A percentile compares a stretch with the other conserved stretches of the same genome.
Conservation (phyloP, 2,797 vertebrate species). For the Bovichtus diacanthus region DNA sequence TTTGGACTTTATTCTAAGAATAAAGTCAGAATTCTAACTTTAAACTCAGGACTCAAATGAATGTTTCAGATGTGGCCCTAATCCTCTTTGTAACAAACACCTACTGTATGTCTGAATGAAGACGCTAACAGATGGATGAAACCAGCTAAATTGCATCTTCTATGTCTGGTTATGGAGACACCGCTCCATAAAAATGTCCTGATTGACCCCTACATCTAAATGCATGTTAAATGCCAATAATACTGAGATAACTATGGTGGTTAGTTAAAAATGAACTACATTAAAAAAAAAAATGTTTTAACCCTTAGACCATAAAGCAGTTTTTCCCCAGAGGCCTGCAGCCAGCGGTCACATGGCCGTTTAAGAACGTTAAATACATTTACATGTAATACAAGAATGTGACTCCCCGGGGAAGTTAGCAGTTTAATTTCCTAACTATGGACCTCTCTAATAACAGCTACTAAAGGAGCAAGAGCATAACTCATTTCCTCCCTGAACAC, state of each 20-base stretch:
- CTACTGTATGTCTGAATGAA: background rate
- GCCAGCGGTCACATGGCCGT: background rate
- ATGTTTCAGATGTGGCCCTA: too few relatives aligned
- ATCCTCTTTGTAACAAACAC: too few relatives aligned
- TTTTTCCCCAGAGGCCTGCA: background rate
- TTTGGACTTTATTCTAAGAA: too few relatives aligned
- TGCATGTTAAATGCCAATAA: background rate
- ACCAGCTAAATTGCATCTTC: background rate
- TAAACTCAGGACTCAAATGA: too few relatives aligned
- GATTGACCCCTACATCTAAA: constrained; percentile 4
- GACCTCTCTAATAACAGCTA: constrained; percentile 40
- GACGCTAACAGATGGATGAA: background rate
- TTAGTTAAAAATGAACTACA: background rate
- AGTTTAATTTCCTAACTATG: constrained; percentile 47
- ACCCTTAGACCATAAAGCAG: constrained; percentile 5
- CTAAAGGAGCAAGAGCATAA: constrained; percentile 43
- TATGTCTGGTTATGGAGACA: background rate
- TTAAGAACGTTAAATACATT: constrained; percentile 58
- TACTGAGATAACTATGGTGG: background rate
- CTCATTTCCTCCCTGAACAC: constrained; percentile 38
- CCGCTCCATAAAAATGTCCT: constrained; percentile 3
- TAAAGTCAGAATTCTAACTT: too few relatives aligned
- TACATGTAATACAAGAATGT: constrained; percentile 33
- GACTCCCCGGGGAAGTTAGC: constrained; percentile 41
- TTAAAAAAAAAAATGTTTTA: constrained; percentile 4